Base-by-base conservation (phyloP, 2,888 invertebrate species). In the Prenolepis imparis region DNA sequence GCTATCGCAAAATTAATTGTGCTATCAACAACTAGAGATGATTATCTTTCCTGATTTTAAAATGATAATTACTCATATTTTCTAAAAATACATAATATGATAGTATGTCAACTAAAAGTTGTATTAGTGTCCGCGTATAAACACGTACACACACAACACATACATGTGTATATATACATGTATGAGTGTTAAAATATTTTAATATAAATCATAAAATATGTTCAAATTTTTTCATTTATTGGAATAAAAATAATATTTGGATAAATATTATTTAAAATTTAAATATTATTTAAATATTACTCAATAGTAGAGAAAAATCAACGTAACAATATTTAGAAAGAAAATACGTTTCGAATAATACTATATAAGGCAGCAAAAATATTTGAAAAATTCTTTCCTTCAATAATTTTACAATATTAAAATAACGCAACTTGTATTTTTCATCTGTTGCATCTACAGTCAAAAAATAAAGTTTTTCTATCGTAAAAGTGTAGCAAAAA, bases 371-470 rank as follows among this genome's bases (percentile, higher is more conserved):
- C 12, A 8, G 12, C 12, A n/a, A 8, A 8, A 52, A 52, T 52
- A n/a, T n/a, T 52, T 52, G 5, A 0, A 4, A 52, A n/a, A 52
- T n/a, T 52, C 18, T 52, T 52, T 52, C 8, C 52, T 18, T 8
- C n/a, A n/a, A n/a, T 52, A 52, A 52, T n/a, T 52, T 52, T n/a
- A 48, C 9, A 44, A 66, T 39, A 39, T 66, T 66, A 36, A 36
- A 36, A 36, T 44, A 44, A 44, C 15, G 44, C 15, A 44, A 52
- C 11, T 70, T 39, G 11, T 5, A 39, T 72, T 4, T 72, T 4
- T 57, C 28, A 15, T 36, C 32, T 44, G 12, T 72, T 4, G 24
- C 28, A 15, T 36, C n/a, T 44, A 12, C 48, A 48, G 11, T 11
- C 6, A 48, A 12, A 44, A 32, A 44, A n/a, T 0, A 12, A 28